Evolutionary conservation across 1,140 invertebrate genomes (phyloP).

Genomic region (Anoplolepis gracilipes): DNA sequence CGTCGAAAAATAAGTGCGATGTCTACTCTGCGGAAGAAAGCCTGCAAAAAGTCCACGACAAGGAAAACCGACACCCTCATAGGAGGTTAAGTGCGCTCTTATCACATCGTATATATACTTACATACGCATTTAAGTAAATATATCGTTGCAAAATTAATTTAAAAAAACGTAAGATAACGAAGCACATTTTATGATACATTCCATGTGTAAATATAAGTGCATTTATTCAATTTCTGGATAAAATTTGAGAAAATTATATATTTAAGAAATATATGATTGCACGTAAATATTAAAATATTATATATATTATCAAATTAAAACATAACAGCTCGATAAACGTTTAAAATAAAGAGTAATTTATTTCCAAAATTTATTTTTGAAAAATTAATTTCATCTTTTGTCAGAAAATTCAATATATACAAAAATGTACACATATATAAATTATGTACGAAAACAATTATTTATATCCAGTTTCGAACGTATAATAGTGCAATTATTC

Average conservation of each 20-base stretch:
- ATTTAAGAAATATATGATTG: neutral
- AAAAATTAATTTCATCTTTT: too few species aligned
- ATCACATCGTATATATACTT: too few species aligned
- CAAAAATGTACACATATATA: too few species aligned
- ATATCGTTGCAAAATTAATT: neutral
- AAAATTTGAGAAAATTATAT: too few species aligned
- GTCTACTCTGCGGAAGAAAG: constrained; percentile 61
- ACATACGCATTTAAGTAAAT: neutral
- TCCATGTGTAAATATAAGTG: too few species aligned
- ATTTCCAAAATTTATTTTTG: too few species aligned
- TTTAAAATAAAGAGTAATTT: neutral
- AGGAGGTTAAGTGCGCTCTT: constrained; percentile 64
- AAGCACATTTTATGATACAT: neutral
- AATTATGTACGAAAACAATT: too few species aligned
- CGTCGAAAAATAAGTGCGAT: constrained; percentile 7
- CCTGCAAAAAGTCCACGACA: constrained; percentile 18
- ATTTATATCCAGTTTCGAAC: neutral
- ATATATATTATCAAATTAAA: neutral
- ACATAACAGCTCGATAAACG: neutral
- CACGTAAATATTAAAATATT: neutral
- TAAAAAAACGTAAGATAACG: neutral
- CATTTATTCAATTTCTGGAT: too few species aligned
- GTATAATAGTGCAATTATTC: too few species aligned
- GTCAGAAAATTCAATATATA: too few species aligned
- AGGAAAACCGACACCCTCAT: constrained; percentile 39